Evolutionary conservation across 2,113 vertebrate species (phyloP).

Genomic region (Atractosteus spatula): DNA sequence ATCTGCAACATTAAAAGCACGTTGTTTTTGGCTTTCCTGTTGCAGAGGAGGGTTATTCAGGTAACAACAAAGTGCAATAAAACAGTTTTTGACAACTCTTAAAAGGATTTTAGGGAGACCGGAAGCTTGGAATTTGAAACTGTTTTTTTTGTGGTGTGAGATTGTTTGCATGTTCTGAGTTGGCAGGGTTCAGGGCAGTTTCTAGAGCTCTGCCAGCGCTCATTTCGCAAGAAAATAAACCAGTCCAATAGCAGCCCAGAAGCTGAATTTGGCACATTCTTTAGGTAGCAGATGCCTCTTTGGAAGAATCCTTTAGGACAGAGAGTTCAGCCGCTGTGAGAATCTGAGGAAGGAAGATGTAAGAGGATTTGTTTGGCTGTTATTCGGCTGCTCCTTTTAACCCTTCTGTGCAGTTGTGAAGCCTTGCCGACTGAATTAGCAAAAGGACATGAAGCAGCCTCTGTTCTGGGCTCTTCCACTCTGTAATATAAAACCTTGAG

Average conservation of each 20-base stretch:
- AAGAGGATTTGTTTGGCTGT: slow-evolving; percentile 1
- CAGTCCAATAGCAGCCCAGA: neutral
- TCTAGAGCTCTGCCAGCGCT: neutral
- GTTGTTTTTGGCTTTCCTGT: neutral
- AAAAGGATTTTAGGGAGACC: too few relatives aligned
- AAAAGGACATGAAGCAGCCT: neutral
- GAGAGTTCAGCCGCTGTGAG: neutral
- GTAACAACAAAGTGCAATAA: too few relatives aligned
- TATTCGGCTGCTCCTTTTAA: neutral
- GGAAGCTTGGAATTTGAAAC: too few relatives aligned
- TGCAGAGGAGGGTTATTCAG: too few relatives aligned
- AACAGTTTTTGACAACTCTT: too few relatives aligned
- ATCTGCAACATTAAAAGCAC: too few relatives aligned
- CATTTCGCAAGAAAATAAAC: neutral
- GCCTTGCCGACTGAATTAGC: neutral
- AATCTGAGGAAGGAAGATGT: neutral
- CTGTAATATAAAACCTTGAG: neutral
- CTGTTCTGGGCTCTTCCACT: neutral
- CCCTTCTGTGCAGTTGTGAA: neutral
- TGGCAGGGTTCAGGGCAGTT: neutral
- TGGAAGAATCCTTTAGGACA: slow-evolving; percentile 10
- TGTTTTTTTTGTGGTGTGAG: neutral
- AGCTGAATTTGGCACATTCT: slow-evolving; percentile 18
- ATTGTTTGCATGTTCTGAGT: neutral
- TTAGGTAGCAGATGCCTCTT: slow-evolving; percentile 22